Evolutionary conservation across 2,797 vertebrate genomes (phyloP).

Genomic region (Parambassis ranga): DNA sequence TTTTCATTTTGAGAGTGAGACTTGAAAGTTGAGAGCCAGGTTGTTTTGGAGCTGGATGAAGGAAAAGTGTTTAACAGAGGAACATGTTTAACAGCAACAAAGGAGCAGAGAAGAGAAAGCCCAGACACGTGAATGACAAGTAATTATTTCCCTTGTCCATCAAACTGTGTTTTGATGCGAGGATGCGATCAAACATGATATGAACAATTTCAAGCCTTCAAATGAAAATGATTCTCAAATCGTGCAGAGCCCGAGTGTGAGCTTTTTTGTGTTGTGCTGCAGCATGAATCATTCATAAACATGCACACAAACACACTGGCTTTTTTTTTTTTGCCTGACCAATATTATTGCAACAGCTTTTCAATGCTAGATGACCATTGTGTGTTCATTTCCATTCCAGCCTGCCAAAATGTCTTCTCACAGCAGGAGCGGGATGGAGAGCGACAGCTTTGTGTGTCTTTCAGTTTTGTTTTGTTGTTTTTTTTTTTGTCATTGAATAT

Average conservation of each 20-base stretch:
- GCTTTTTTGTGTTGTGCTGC: constrained; percentile 47
- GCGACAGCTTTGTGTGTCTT: constrained; percentile 66
- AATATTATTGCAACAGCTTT: constrained; percentile 58
- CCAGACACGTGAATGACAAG: constrained; percentile 83
- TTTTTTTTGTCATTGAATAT: constrained; percentile 43
- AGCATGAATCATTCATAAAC: constrained; percentile 59
- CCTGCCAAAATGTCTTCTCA: constrained; percentile 77
- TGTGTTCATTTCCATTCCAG: constrained; percentile 70
- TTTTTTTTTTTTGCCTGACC: constrained; percentile 45
- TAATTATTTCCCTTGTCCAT: constrained; percentile 86
- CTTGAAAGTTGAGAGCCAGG: constrained; percentile 54
- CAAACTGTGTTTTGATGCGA: constrained; percentile 82
- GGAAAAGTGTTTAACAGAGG: constrained; percentile 70
- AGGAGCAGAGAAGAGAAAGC: constrained; percentile 70
- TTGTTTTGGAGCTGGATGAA: constrained; percentile 46
- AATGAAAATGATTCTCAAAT: constrained; percentile 74
- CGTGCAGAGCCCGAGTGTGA: constrained; percentile 30
- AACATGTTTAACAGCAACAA: constrained; percentile 74
- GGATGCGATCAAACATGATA: constrained; percentile 82
- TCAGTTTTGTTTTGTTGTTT: constrained; percentile 15
- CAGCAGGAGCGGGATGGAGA: constrained; percentile 65
- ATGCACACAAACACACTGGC: neutral
- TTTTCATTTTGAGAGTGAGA: constrained; percentile 29
- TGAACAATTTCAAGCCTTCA: constrained; percentile 80
- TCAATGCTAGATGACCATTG: constrained; percentile 71